Evolutionary conservation across 2,113 vertebrate genomes (phyloP), one percentile per base, ranked within the genome.

Genomic region (Phaetusa simplex): DNA sequence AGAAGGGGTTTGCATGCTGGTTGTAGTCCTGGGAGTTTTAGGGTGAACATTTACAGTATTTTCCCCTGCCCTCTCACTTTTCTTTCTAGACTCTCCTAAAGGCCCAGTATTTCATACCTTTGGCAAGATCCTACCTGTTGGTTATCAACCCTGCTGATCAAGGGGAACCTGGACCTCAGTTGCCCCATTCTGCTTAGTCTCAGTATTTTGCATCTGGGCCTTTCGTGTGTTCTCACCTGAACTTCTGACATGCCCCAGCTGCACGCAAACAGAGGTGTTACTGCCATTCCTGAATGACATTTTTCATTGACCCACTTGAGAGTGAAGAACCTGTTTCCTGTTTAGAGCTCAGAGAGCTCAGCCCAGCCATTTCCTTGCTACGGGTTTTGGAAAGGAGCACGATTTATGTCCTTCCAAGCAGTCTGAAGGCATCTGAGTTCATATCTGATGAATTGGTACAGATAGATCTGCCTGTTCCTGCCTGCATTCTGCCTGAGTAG

Each of bases 321-420:
- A 95, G 30, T 89, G 83, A 97, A 95, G 93, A 92, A 79, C 86
- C 18, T 45, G 36, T 94, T 97, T 97, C 94, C 94, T 95, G 83
- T 96, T 95, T 84, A 67, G 61, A 86, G 69, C 72, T 90, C 42
- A 34, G 79, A 70, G 55, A 81, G 67, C 69, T 88, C 86, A 89
- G 61, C 79, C 42, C 86, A 94, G 86, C 27, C 61, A 23, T 91
- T 93, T 88, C 77, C 83, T 86, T 88, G 65, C 70, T 64, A 34
- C 2, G 30, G 65, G 12, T 67, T 93, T 90, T 92, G 88, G 76
- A 93, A 93, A 47, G 72, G 64, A 95, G 36, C n/a, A n/a, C 43
- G 20, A 2, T 24, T 45, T 6, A 17, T 5, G 2, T 90, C 65
- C 67, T 93, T 74, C 80, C 80, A 88, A 90, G 69, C 36, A 12